A percentile compares a stretch with the other conserved stretches of the same genome.
These are phyloP conservation scores for Montipora capricornis DNA, from an alignment of 64 coral and sea anemone species.

Conservation along the genomic window DNA sequence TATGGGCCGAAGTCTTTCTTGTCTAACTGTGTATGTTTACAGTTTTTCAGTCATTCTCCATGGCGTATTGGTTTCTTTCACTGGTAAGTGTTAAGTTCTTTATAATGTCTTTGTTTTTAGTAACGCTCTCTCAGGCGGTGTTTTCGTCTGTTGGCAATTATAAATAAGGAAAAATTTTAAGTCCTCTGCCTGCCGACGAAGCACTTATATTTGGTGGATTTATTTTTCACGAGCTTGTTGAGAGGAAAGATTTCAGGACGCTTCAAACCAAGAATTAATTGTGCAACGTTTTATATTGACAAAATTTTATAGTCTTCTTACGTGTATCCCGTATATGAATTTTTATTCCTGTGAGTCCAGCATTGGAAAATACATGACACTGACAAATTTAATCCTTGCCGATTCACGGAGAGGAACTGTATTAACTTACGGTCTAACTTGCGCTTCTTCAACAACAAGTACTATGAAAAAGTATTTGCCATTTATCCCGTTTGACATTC, in stretches of 20 bases:
- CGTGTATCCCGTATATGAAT: neutral
- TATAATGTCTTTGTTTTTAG: too few relatives aligned
- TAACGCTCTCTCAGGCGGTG: too few relatives aligned
- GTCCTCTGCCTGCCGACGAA: too few relatives aligned
- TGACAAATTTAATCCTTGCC: neutral
- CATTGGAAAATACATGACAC: too few relatives aligned
- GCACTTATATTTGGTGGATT: neutral
- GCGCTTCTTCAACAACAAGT: too few relatives aligned
- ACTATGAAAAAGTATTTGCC: too few relatives aligned
- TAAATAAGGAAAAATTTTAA: too few relatives aligned
- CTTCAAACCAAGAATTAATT: too few relatives aligned
- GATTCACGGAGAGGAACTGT: neutral
- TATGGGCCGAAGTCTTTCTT: neutral
- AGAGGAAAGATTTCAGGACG: neutral
- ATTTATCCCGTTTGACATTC: too few relatives aligned
- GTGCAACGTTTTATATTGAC: neutral
- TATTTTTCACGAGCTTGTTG: neutral
- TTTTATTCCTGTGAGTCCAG: too few relatives aligned
- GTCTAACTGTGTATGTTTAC: neutral
- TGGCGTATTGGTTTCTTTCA: neutral
- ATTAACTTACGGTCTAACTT: too few relatives aligned
- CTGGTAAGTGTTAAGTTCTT: conserved; percentile 3
- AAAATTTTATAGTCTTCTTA: neutral
- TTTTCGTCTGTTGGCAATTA: too few relatives aligned
- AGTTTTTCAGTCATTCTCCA: neutral